Evolutionary conservation across 1,140 invertebrate genomes (phyloP).

Genomic region (Doryteuthis pealeii): DNA sequence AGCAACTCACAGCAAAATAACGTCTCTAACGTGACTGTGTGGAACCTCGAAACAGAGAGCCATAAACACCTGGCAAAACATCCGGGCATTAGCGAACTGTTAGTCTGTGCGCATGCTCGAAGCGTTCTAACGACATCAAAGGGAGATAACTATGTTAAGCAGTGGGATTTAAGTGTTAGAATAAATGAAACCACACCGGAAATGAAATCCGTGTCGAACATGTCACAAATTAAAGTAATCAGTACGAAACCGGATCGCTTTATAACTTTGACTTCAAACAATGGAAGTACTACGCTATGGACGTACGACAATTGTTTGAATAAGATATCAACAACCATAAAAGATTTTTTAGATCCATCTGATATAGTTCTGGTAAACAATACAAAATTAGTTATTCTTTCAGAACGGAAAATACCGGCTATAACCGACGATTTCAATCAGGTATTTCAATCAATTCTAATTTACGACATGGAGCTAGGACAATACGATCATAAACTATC

Average conservation of each 20-base stretch:
- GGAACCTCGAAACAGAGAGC: conserved; percentile 59
- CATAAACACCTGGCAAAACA: conserved; percentile 58
- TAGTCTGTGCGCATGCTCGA: conserved; percentile 47
- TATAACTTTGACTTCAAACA: conserved; percentile 51
- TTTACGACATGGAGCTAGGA: conserved; percentile 51
- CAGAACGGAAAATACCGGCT: conserved; percentile 48
- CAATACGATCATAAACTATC: conserved; percentile 46
- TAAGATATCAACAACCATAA: too few relatives aligned
- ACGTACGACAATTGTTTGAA: conserved; percentile 20
- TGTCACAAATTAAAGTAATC: conserved; percentile 50
- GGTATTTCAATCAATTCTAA: conserved; percentile 51
- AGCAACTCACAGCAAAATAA: conserved; percentile 42
- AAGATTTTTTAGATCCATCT: conserved; percentile 31
- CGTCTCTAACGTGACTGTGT: conserved; percentile 52
- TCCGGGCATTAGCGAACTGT: conserved; percentile 41
- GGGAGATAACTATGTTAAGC: conserved; percentile 44
- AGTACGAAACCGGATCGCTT: conserved; percentile 50
- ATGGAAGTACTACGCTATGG: conserved; percentile 54
- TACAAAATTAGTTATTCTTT: conserved; percentile 48
- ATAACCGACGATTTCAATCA: conserved; percentile 41
- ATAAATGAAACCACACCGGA: conserved; percentile 49
- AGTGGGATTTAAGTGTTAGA: conserved; percentile 53
- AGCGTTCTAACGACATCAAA: conserved; percentile 49
- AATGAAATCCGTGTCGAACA: conserved; percentile 44
- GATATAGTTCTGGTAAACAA: conserved; percentile 53